Percentiles rank a stretch among this genome's conserved stretches.
These are phyloP conservation scores for Eurytoma adleriae DNA, from an alignment of 2,888 invertebrate genomes.

Conservation along the genomic window DNA sequence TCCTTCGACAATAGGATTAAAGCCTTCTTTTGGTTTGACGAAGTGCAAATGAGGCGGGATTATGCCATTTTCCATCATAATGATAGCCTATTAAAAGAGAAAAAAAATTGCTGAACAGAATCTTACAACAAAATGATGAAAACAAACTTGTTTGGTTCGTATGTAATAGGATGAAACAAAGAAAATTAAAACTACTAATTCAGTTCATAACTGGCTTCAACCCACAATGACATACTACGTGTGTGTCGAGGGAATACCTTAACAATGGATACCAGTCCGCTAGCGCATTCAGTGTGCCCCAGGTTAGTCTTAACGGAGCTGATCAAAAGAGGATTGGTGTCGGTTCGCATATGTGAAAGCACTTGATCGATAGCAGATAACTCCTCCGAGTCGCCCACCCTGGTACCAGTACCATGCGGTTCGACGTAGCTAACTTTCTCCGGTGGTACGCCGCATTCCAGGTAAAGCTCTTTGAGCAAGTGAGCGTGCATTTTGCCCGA, in stretches of 20 bases:
- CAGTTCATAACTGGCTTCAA: no score
- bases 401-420: slow-evolving; percentile 85
- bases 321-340: slow-evolving; percentile 84
- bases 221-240: no score
- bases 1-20: slow-evolving; percentile 80
- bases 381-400: slow-evolving; percentile 94
- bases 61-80: slow-evolving; percentile 87
- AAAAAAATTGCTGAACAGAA: not conserved
- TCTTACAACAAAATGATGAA: not conserved
- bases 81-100: slow-evolving; percentile 77
- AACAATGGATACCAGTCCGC: slow-evolving; percentile 88
- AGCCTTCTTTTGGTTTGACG: slow-evolving; percentile 79
- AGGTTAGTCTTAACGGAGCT: slow-evolving; percentile 96
- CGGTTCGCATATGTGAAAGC: slow-evolving; percentile 81
- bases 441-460: slow-evolving; percentile 79
- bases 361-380: slow-evolving; percentile 87
- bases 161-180: no score
- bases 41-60: slow-evolving; percentile 93
- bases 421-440: slow-evolving; percentile 80
- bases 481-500: slow-evolving; percentile 63
- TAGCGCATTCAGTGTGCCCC: slow-evolving; percentile 93
- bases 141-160: not conserved
- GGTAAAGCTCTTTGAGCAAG: slow-evolving; percentile 78
- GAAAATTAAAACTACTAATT: no score
- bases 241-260: no score